These are phyloP conservation scores for Drosophila bipectinata DNA, from an alignment of 1,140 invertebrate genomes.

Conservation along the genomic window DNA sequence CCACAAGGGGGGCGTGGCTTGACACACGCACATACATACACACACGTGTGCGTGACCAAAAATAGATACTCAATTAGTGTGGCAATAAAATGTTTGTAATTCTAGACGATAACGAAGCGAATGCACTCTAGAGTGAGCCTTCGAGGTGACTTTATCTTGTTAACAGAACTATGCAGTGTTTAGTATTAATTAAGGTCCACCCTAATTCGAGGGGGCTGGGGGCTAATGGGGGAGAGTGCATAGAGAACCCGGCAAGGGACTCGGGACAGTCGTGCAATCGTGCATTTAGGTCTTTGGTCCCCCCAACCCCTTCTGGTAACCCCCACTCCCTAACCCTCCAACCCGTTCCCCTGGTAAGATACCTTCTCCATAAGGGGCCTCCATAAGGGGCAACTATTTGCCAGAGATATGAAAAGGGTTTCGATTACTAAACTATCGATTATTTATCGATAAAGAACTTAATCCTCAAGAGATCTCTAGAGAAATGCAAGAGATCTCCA, in stretches of 20 bases:
- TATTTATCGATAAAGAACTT: too few relatives aligned
- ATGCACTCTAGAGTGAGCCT: conserved; percentile 13
- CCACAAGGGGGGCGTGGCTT: neutral
- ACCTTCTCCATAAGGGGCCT: neutral
- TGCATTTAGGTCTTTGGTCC: conserved; percentile 5
- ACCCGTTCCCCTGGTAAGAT: neutral
- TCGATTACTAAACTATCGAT: too few relatives aligned
- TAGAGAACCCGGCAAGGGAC: neutral
- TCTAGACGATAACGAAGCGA: conserved; percentile 46
- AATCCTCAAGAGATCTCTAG: too few relatives aligned
- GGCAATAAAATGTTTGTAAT: conserved; percentile 74
- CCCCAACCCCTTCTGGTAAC: neutral
- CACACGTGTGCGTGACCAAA: conserved; percentile 61
- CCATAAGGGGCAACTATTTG: conserved; percentile 15
- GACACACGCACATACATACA: conserved; percentile 20
- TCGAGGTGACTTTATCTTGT: too few relatives aligned
- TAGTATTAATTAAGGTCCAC: neutral
- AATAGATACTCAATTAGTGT: conserved; percentile 78
- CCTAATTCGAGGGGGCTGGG: neutral
- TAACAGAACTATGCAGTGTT: neutral
- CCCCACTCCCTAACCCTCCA: neutral
- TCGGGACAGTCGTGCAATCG: conserved; percentile 39
- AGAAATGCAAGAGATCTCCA: too few relatives aligned
- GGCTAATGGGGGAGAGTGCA: neutral
- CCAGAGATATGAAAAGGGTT: neutral